Conservation (phyloP, 1,140 invertebrate genomes). For the Drosophila sechellia region DNA sequence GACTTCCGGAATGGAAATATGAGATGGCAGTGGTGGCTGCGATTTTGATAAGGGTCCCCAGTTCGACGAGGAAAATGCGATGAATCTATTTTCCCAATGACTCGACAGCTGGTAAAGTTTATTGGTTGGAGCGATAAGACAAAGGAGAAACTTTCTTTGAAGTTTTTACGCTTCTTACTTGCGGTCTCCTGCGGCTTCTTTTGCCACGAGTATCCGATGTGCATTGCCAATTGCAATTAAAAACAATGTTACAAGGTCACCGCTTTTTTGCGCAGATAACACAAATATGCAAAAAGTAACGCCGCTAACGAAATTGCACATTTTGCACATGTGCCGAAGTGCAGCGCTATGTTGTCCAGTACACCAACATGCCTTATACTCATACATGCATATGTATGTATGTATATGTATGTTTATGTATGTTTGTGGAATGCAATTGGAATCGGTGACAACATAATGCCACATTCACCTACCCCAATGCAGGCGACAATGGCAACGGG, state of each 20-base stretch:
- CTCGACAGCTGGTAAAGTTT: slow-evolving; percentile 38
- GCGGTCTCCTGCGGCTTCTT: neutral
- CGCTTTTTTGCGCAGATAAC: slow-evolving; percentile 59
- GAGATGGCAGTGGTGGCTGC: slow-evolving; percentile 51
- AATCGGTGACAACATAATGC: slow-evolving; percentile 76
- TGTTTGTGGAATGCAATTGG: slow-evolving; percentile 75
- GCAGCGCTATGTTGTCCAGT: slow-evolving; percentile 22
- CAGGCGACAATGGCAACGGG: slow-evolving; percentile 22
- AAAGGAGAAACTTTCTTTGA: slow-evolving; percentile 1
- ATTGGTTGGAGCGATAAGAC: slow-evolving; percentile 4
- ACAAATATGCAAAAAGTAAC: slow-evolving; percentile 54
- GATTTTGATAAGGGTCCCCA: slow-evolving; percentile 67
- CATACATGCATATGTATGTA: slow-evolving; percentile 36
- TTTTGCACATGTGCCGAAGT: slow-evolving; percentile 64
- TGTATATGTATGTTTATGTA: neutral
- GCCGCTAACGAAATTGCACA: slow-evolving; percentile 75
- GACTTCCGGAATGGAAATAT: slow-evolving; percentile 46
- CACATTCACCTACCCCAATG: slow-evolving; percentile 70
- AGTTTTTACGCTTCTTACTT: neutral
- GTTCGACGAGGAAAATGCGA: slow-evolving; percentile 15
- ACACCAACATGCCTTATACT: neutral
- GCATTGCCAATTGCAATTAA: slow-evolving; percentile 71
- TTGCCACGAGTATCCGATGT: slow-evolving; percentile 4
- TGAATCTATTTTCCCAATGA: slow-evolving; percentile 34
- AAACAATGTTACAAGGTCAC: slow-evolving; percentile 77